A percentile compares a stretch with the other conserved stretches of the same genome.
phyloP scores from a whole-genome alignment of 2,797 vertebrate genomes.

The Threskiornis aethiopicus region DNA sequence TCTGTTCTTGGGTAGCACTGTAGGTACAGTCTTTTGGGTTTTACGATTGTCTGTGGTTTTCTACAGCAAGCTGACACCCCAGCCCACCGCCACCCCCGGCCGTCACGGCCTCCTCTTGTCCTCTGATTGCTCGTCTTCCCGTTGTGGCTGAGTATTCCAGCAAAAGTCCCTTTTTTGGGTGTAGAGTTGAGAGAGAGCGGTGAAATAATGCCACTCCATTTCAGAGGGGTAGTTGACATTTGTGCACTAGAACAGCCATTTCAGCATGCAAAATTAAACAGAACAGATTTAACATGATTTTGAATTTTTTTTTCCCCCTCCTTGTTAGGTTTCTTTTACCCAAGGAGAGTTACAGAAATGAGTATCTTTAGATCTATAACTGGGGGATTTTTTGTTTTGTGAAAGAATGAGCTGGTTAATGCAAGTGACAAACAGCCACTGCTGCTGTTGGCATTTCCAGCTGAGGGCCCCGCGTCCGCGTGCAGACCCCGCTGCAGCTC shows the following conservation, averaged over 20 bases:
- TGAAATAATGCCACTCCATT: accelerated
- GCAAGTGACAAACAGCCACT: accelerated
- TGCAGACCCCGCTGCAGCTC: neutral
- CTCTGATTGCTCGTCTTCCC: neutral
- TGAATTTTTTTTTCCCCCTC: accelerated
- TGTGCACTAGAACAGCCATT: neutral
- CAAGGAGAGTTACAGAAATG: neutral
- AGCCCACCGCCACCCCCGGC: too few species aligned
- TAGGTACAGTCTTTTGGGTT: neutral
- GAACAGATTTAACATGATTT: neutral
- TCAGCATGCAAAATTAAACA: neutral
- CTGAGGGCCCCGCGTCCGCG: neutral
- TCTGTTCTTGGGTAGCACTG: neutral
- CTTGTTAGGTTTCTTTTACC: neutral
- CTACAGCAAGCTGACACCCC: too few species aligned
- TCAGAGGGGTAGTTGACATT: neutral
- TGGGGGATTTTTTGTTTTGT: neutral
- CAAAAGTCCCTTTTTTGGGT: neutral
- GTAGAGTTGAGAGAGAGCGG: neutral
- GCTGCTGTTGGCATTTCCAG: neutral
- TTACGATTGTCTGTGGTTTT: neutral
- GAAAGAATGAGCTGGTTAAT: neutral
- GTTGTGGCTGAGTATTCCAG: neutral
- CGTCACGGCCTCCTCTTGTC: neutral
- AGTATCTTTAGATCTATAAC: neutral